Conservation (phyloP, 2,113 vertebrate genomes). For the Tragelaphus imberbis region DNA sequence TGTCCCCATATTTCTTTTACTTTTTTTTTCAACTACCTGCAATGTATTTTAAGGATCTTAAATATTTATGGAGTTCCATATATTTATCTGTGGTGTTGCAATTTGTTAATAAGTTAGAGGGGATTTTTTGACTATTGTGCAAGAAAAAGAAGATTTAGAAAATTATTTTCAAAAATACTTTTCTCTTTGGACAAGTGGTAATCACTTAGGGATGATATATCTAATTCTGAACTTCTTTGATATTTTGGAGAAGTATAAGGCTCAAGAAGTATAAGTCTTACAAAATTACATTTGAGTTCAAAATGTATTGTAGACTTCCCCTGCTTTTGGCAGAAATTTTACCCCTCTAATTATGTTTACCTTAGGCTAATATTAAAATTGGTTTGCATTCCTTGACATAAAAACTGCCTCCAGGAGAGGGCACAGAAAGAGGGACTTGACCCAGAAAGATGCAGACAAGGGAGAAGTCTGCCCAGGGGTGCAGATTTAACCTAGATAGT, state of each 20-base stretch:
- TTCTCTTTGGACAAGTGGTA: not conserved
- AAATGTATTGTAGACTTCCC: not conserved
- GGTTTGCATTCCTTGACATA: constrained; percentile 57
- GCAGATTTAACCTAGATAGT: constrained; percentile 50
- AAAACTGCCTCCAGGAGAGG: constrained; percentile 54
- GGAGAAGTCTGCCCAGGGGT: constrained; percentile 28
- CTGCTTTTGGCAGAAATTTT: constrained; percentile 38
- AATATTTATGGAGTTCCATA: constrained; percentile 16
- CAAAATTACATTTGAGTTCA: constrained; percentile 26
- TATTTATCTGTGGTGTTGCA: not conserved
- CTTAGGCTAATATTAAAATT: constrained; percentile 69
- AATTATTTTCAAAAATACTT: not conserved
- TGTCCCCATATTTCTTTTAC: not conserved
- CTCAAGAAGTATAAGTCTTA: not conserved
- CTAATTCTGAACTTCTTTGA: not conserved
- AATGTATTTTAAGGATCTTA: not conserved
- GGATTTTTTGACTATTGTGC: not conserved
- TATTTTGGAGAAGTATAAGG: not conserved
- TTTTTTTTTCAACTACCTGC: not conserved
- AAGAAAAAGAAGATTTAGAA: not conserved
- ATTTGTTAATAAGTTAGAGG: not conserved
- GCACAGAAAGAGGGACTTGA: constrained; percentile 49
- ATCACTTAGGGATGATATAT: not conserved
- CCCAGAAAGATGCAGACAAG: constrained; percentile 52
- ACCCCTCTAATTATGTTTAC: constrained; percentile 67